phyloP scores from a whole-genome alignment of 35 echinoderm and acorn worm genomes.

The Patiria miniata region DNA sequence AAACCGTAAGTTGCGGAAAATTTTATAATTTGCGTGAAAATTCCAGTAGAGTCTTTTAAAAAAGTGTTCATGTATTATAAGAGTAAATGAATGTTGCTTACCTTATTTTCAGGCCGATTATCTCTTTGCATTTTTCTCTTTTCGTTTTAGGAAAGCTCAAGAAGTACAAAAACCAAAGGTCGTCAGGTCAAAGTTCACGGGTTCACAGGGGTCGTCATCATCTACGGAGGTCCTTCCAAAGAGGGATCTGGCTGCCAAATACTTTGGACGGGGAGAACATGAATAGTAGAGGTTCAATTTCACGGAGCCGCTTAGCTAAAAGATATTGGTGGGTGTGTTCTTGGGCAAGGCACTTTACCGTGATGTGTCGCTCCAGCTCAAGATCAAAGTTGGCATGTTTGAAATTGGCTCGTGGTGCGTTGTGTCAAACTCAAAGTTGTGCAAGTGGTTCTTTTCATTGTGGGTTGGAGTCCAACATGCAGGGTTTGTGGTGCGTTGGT shows the following conservation, averaged over 20 bases:
- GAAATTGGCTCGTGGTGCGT: too few relatives aligned
- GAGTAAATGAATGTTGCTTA: neutral
- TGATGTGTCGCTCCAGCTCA: too few relatives aligned
- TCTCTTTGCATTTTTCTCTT: neutral
- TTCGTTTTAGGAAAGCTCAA: neutral
- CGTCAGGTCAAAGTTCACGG: slow-evolving; percentile 1
- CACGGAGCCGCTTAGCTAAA: too few relatives aligned
- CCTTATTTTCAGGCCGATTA: neutral
- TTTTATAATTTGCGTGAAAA: neutral
- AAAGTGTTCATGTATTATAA: neutral
- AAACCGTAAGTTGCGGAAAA: slow-evolving; percentile 61
- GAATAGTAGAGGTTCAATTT: too few relatives aligned
- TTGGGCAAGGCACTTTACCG: too few relatives aligned
- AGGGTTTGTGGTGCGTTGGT: too few relatives aligned
- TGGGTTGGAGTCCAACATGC: too few relatives aligned
- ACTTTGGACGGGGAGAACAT: slow-evolving; percentile 46
- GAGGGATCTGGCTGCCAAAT: slow-evolving; percentile 63
- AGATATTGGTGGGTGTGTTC: too few relatives aligned
- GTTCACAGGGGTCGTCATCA: neutral
- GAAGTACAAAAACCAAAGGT: slow-evolving; percentile 11
- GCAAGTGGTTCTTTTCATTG: too few relatives aligned
- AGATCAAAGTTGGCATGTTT: too few relatives aligned
- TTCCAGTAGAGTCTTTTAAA: too few relatives aligned
- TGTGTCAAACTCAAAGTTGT: too few relatives aligned
- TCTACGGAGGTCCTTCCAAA: slow-evolving; percentile 36